phyloP scores from a whole-genome alignment of 2,888 invertebrate genomes.

The Philereme transversata region DNA sequence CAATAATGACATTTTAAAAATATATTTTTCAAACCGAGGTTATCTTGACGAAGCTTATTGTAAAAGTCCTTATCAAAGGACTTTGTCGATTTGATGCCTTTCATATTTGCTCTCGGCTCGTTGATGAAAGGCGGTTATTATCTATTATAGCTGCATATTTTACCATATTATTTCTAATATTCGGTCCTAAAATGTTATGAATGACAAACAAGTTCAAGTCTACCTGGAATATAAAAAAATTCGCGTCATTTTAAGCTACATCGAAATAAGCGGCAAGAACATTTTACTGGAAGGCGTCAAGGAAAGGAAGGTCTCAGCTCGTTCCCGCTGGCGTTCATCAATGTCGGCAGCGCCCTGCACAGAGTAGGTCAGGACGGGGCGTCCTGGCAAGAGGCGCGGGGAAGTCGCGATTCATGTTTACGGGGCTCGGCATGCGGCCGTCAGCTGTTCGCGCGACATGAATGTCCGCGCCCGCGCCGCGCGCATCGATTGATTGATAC shows the following conservation, averaged over 20 bases:
- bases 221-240: too few species aligned
- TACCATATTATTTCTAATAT: too few species aligned
- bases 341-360: constrained; percentile 44
- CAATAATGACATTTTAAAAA: constrained; percentile 22
- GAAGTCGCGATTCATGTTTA: constrained; percentile 78
- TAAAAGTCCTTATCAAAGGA: too few species aligned
- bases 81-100: too few species aligned
- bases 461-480: constrained; percentile 76
- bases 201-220: too few species aligned
- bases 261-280: background rate
- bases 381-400: constrained; percentile 36
- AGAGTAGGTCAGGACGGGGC: constrained; percentile 52
- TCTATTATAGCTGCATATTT: too few species aligned
- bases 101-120: too few species aligned
- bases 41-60: background rate
- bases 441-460: constrained; percentile 80
- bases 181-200: too few species aligned
- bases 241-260: background rate
- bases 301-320: constrained; percentile 21
- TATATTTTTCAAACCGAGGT: background rate
- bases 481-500: constrained; percentile 81
- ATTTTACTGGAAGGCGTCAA: background rate
- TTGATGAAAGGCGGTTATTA: too few species aligned
- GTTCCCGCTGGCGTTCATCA: constrained; percentile 25
- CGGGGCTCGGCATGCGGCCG: constrained; percentile 74